These are phyloP conservation scores for Metridium senile DNA, from an alignment of 92 coral and sea anemone genomes.

Conservation along the genomic window DNA sequence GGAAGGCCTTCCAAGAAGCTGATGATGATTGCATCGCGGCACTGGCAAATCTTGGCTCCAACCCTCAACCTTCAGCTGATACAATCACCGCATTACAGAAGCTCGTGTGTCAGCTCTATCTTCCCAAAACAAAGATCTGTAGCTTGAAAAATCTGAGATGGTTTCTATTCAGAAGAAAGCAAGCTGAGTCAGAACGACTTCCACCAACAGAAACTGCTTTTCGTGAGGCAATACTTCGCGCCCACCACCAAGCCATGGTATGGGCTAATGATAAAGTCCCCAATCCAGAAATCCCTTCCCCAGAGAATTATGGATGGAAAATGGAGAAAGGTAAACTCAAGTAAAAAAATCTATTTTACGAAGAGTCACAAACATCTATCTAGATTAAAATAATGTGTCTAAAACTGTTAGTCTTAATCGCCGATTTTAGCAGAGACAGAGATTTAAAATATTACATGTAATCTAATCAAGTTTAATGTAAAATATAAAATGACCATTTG, in stretches of 20 bases:
- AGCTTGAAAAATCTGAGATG: constrained; percentile 30
- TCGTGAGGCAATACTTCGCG: constrained; percentile 31
- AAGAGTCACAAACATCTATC: constrained; percentile 21
- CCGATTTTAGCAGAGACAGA: too few relatives aligned
- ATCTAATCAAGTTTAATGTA: too few relatives aligned
- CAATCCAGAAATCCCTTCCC: constrained; percentile 46
- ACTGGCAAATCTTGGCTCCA: constrained; percentile 25
- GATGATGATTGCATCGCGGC: constrained; percentile 25
- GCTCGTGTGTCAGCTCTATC: constrained; percentile 47
- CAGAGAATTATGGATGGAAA: constrained; percentile 51
- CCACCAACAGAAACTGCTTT: constrained; percentile 46
- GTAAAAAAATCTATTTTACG: not conserved
- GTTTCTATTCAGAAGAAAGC: constrained; percentile 42
- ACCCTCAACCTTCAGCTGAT: not conserved
- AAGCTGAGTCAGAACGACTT: constrained; percentile 42
- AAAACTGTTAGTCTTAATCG: too few relatives aligned
- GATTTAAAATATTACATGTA: not conserved
- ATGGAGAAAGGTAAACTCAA: constrained; percentile 33
- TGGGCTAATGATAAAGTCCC: constrained; percentile 46
- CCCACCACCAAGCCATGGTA: constrained; percentile 53
- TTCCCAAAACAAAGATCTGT: constrained; percentile 11
- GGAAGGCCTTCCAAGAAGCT: constrained; percentile 25
- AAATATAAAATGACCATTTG: not conserved
- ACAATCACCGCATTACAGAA: constrained; percentile 20
- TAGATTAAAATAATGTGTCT: not conserved